These are phyloP conservation scores for Drosophila sucinea DNA, from an alignment of 1,140 invertebrate species.

Conservation along the genomic window DNA sequence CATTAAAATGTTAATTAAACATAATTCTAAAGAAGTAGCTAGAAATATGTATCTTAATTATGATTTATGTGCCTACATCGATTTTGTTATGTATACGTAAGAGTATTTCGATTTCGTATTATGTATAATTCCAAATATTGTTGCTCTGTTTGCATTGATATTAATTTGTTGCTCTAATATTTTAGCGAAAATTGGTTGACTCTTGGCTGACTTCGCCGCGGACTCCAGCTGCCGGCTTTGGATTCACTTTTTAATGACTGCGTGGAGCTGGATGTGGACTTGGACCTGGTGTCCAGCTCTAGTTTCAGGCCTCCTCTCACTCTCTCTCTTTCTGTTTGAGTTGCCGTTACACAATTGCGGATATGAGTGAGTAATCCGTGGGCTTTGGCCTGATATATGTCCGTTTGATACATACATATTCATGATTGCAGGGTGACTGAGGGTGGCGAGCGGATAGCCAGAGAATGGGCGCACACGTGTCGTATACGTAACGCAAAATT, in stretches of 20 bases:
- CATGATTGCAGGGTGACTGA: background rate
- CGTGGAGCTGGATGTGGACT: slow-evolving; percentile 42
- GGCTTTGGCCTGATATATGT: slow-evolving; percentile 80
- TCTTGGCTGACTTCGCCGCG: slow-evolving; percentile 40
- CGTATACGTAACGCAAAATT: slow-evolving; percentile 77
- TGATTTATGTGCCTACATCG: too few relatives aligned
- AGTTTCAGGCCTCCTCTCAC: slow-evolving; percentile 37
- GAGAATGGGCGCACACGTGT: slow-evolving; percentile 75
- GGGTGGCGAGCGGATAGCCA: background rate
- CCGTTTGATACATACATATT: slow-evolving; percentile 50
- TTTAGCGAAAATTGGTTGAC: slow-evolving; percentile 73
- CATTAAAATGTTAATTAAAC: too few relatives aligned
- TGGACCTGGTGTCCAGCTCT: slow-evolving; percentile 37
- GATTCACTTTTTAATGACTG: slow-evolving; percentile 81
- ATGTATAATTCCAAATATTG: background rate
- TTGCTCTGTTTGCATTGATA: slow-evolving; percentile 55
- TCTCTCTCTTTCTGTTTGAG: background rate
- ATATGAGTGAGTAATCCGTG: slow-evolving; percentile 82
- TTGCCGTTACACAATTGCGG: slow-evolving; percentile 75
- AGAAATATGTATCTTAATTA: too few relatives aligned
- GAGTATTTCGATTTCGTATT: slow-evolving; percentile 42
- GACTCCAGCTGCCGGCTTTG: slow-evolving; percentile 52
- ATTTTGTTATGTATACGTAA: too few relatives aligned
- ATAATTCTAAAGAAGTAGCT: too few relatives aligned
- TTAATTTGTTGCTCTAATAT: slow-evolving; percentile 81